Evolutionary conservation across 53 echinoderm and acorn worm genomes (phyloP), one percentile per base, ranked within the genome.

Genomic region (Apostichopus leukothele): DNA sequence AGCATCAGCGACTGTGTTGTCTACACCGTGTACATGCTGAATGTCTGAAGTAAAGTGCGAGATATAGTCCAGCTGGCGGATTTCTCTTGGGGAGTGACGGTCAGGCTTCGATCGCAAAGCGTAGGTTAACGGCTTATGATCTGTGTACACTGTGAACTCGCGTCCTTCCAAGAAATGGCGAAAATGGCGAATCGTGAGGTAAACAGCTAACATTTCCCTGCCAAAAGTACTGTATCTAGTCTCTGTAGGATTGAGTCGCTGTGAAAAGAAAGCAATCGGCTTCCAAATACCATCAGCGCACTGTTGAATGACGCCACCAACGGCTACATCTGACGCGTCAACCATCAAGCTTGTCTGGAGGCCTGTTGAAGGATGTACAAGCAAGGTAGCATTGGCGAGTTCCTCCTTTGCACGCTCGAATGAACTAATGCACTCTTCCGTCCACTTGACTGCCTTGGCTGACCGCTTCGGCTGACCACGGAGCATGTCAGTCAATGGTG

Each of bases 21-120:
- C 25, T 25, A 25, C 25, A 25, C 25, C 25, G 25, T 25, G 25
- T 25, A 93, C 83, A 57, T 85, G 73, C 4, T 79, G 87, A 4
- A 88, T 73, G 54, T 91, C 91, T 1, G 77, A 75, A 26, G 93
- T 93, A 67, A 86, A 91, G 16, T 91, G 89, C 0, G 93, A 89
- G 23, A 91, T 90, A 78, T 83, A 93, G 73, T 93, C 93, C 18
- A 93, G 75, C 10, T 91, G 88, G 18, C 89, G 78, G 60, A 93
- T 93, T 52, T 91, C 91, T n/a, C 88, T 61, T 22, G 84, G 90
- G 5, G 76, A 87, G 54, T 93, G 73, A 12, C 90, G 83, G 75
- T 90, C 91, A 1, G 93, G 86, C 22, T 57, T 53, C 21, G 88
- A 83, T 27, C 53, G 61, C 13, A 92, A 57, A 12, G 90, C 90